These are phyloP conservation scores for Zosterops pallidus DNA, from an alignment of 2,113 vertebrate genomes.

Conservation along the genomic window DNA sequence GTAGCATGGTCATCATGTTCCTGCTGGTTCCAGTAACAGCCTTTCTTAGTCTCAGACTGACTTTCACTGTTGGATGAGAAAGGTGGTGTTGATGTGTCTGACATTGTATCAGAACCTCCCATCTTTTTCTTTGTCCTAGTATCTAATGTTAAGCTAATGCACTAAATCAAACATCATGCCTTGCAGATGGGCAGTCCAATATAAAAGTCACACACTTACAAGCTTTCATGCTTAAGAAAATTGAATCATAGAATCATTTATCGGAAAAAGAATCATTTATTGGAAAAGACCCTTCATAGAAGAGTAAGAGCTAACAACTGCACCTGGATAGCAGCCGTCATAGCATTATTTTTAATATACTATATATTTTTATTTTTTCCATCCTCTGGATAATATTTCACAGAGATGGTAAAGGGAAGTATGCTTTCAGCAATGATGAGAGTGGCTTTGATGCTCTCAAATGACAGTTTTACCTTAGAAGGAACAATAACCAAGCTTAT, in stretches of 20 bases:
- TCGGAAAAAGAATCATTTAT: neutral
- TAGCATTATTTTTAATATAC: neutral
- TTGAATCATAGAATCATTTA: neutral
- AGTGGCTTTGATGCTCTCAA: slow-evolving; percentile 36
- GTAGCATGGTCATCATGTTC: neutral
- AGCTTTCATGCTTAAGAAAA: neutral
- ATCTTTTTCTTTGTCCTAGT: neutral
- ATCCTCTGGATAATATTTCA: neutral
- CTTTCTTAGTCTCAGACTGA: neutral
- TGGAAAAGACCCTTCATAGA: neutral
- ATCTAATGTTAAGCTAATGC: neutral
- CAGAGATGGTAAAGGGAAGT: neutral
- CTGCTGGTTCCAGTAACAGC: neutral
- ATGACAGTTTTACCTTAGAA: slow-evolving; percentile 42
- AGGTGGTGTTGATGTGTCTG: neutral
- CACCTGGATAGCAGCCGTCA: neutral
- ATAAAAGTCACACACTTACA: neutral
- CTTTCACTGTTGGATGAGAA: neutral
- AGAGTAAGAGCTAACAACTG: neutral
- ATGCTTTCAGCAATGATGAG: neutral
- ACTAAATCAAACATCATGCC: neutral
- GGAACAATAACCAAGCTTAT: slow-evolving; percentile 13
- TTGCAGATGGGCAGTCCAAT: neutral
- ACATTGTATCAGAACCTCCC: neutral
- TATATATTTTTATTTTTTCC: neutral